phyloP scores from a whole-genome alignment of 2,888 invertebrate species.

The Noctua comes region DNA sequence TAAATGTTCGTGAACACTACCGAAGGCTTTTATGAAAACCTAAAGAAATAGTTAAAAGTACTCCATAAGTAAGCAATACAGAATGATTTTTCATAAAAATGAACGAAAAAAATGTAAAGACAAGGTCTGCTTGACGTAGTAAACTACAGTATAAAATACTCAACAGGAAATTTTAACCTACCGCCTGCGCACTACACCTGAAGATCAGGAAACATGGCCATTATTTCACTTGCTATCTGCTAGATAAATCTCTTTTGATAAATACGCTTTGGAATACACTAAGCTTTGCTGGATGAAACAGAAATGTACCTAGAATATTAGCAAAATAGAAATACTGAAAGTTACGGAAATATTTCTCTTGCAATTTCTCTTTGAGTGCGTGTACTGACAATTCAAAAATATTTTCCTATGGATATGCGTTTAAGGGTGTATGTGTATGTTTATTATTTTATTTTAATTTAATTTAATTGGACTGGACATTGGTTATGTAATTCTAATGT shows the following conservation, averaged over 20 bases:
- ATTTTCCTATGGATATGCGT: too few relatives aligned
- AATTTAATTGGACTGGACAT: too few relatives aligned
- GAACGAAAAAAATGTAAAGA: not conserved
- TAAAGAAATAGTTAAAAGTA: not conserved
- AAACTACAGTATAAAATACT: slow-evolving; percentile 35
- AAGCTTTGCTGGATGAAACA: slow-evolving; percentile 43
- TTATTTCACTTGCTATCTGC: slow-evolving; percentile 74
- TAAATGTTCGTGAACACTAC: not conserved
- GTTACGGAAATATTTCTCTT: slow-evolving; percentile 7
- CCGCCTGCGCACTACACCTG: slow-evolving; percentile 47
- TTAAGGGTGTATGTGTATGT: too few relatives aligned
- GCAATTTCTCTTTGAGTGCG: too few relatives aligned
- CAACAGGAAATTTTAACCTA: slow-evolving; percentile 64
- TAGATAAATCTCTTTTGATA: slow-evolving; percentile 71
- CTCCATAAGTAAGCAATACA: not conserved
- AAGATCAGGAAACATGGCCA: slow-evolving; percentile 74
- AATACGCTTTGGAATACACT: slow-evolving; percentile 50
- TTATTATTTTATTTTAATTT: too few relatives aligned
- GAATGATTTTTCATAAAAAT: not conserved
- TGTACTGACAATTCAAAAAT: too few relatives aligned
- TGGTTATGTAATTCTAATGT: too few relatives aligned
- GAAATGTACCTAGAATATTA: slow-evolving; percentile 37
- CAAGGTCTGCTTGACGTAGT: not conserved
- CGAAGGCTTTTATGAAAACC: not conserved
- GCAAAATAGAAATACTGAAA: slow-evolving; percentile 33